Base-by-base conservation (phyloP, 2,888 invertebrate species). In the Agrochola litura region DNA sequence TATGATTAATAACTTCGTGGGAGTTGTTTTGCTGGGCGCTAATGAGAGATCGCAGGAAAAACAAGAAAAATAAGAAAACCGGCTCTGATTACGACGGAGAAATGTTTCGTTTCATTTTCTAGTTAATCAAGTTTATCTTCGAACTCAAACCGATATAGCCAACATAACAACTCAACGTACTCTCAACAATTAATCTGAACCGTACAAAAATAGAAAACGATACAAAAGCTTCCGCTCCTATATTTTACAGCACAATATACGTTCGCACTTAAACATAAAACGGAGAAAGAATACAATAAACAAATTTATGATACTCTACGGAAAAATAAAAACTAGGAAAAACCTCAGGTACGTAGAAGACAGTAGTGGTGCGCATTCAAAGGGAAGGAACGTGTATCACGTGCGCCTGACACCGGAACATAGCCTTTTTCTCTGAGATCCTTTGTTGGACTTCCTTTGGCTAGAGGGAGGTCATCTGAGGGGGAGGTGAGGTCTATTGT, bases 341-440 rank as follows among this genome's bases (percentile, higher is more conserved):
- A 86, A 85, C 82, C 82, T 82, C 85, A 88, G 86, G 86, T 84
- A 73, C 37, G 85, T 87, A 75, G 77, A 85, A 85, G 85, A 82
- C 81, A 86, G 86, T 86, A 89, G 86, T 76, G 71, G 77, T 82
- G 75, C 84, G 78, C 86, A 88, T 89, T 88, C 88, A 88, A 87
- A 89, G 86, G 84, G 8, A 80, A 25, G 85, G 85, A 84, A 52
- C 70, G 71, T 80, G 81, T 83, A 82, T 93, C 89, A 94, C 93
- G 92, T 95, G 95, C 91, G 86, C 85, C 92, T 94, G 94, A 95
- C 95, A 95, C 94, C 95, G 96, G 95, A 95, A 94, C 94, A 90
- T 90, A 88, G 92, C 92, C 73, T 94, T 95, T 95, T 94, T 94
- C 93, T 92, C 92, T 84, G 89, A 89, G 86, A 89, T 91, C 93